A percentile compares a stretch with the other conserved stretches of the same genome.
phyloP scores from a whole-genome alignment of 2,888 invertebrate genomes.

The Agrotis puta region DNA sequence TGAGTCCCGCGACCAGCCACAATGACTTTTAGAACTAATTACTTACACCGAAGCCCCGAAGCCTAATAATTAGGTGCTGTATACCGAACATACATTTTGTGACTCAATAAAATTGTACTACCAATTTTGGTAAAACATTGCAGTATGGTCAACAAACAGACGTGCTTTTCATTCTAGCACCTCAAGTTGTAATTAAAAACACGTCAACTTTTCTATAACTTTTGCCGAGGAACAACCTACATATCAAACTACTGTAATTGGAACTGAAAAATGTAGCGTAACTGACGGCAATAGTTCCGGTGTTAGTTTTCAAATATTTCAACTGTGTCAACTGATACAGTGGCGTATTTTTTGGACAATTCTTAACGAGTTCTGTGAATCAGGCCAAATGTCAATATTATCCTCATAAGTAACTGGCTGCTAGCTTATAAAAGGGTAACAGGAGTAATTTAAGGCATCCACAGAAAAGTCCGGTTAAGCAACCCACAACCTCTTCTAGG shows the following conservation, averaged over 20 bases:
- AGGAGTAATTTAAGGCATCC: too few species aligned
- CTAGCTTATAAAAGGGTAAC: too few species aligned
- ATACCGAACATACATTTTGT: neutral
- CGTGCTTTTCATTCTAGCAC: neutral
- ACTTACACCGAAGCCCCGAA: too few species aligned
- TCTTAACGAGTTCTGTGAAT: neutral
- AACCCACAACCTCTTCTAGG: too few species aligned
- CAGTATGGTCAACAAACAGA: neutral
- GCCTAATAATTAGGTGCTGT: too few species aligned
- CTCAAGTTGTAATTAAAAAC: constrained; percentile 7
- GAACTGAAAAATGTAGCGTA: constrained; percentile 15
- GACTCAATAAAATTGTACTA: neutral
- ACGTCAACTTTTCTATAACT: neutral
- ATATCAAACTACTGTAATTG: constrained; percentile 19
- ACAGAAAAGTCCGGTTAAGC: too few species aligned
- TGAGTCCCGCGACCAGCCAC: too few species aligned
- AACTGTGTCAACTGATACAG: constrained; percentile 7
- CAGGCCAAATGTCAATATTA: neutral
- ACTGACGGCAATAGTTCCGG: constrained; percentile 2
- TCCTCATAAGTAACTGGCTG: too few species aligned
- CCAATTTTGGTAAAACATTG: too few species aligned
- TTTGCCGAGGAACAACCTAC: neutral
- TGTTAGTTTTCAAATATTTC: constrained; percentile 12
- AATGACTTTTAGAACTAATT: too few species aligned
- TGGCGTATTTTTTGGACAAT: constrained; percentile 3